Conservation (phyloP, 1,140 invertebrate species). For the Rhizoglyphus robini region DNA sequence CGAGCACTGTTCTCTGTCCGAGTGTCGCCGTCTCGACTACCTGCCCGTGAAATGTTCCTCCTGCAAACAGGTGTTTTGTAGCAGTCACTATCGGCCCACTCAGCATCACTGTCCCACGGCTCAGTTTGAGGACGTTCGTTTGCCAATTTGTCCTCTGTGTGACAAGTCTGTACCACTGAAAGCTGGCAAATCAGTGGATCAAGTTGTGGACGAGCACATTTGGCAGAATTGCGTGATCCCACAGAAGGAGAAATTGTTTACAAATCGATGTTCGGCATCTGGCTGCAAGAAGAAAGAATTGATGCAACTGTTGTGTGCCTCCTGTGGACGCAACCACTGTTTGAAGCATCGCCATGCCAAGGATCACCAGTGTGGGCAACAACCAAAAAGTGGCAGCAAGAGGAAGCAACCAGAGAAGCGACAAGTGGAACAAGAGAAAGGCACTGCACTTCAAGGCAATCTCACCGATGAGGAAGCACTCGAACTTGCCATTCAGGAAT, state of each 20-base stretch:
- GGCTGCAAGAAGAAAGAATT: constrained; percentile 77
- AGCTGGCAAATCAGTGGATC: constrained; percentile 64
- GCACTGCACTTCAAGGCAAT: constrained; percentile 11
- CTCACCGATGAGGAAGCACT: constrained; percentile 63
- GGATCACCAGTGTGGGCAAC: constrained; percentile 59
- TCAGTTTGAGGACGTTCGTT: constrained; percentile 51
- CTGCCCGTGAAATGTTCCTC: constrained; percentile 86
- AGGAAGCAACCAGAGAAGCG: no score
- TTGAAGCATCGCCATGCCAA: constrained; percentile 67
- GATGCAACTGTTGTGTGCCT: constrained; percentile 51
- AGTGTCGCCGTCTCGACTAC: constrained; percentile 78
- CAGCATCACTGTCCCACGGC: constrained; percentile 51
- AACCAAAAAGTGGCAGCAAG: no score
- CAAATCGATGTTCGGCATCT: constrained; percentile 64
- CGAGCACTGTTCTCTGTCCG: constrained; percentile 59
- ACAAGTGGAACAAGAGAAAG: no score
- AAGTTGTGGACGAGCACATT: constrained; percentile 72
- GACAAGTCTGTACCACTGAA: constrained; percentile 65
- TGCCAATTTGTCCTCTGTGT: constrained; percentile 84
- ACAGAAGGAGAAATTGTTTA: constrained; percentile 30
- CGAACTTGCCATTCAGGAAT: constrained; percentile 60
- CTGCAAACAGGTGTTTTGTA: constrained; percentile 66
- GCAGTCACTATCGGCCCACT: constrained; percentile 65
- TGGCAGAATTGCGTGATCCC: constrained; percentile 84
- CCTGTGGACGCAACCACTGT: constrained; percentile 71